These are phyloP conservation scores for Phaetusa simplex DNA, from an alignment of 2,113 vertebrate genomes.

Conservation along the genomic window DNA sequence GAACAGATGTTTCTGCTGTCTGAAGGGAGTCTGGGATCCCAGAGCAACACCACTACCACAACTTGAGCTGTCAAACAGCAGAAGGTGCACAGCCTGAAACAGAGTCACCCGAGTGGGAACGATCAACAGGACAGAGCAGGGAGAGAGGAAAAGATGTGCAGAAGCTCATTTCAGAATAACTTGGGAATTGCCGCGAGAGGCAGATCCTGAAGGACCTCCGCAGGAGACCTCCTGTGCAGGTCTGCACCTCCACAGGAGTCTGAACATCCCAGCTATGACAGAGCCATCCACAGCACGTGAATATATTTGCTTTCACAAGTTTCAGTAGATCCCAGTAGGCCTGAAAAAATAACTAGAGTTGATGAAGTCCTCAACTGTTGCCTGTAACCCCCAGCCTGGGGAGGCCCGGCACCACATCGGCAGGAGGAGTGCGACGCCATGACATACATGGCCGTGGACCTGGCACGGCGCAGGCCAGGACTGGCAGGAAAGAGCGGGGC, in stretches of 20 bases:
- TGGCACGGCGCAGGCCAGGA: rapidly evolving
- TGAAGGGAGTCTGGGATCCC: neutral
- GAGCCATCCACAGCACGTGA: neutral
- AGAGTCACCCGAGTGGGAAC: neutral
- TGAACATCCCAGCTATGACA: neutral
- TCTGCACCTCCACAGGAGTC: neutral
- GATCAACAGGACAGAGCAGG: neutral
- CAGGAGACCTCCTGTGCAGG: too few relatives aligned
- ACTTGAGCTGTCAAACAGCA: neutral
- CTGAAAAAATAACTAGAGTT: neutral
- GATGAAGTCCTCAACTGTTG: neutral
- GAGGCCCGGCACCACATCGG: neutral
- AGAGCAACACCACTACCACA: neutral
- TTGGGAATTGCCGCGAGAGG: neutral
- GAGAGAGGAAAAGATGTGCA: neutral
- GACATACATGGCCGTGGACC: neutral
- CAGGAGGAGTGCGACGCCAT: neutral
- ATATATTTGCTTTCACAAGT: neutral
- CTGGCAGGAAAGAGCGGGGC: neutral
- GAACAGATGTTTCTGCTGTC: constrained; percentile 15
- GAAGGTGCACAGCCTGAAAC: neutral
- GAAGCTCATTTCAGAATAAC: neutral
- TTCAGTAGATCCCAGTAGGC: neutral
- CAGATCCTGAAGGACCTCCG: neutral
- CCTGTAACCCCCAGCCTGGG: neutral